Percentiles rank a stretch among this genome's conserved stretches.
Evolutionary conservation across 2,113 vertebrate genomes (phyloP).

Genomic region (Notothenia rossii): DNA sequence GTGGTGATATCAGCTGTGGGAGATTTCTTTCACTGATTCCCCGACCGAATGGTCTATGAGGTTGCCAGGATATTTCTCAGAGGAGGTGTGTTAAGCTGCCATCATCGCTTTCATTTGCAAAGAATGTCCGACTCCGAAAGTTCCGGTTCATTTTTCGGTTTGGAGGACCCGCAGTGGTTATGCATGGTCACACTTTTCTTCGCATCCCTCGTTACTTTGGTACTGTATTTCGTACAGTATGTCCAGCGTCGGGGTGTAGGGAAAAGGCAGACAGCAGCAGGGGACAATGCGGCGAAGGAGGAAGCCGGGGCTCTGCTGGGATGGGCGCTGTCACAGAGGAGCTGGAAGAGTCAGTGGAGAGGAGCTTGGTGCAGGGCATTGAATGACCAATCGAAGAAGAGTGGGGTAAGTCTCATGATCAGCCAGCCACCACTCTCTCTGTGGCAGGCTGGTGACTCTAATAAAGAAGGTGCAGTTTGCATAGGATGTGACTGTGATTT

Average conservation of each 20-base stretch:
- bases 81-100: constrained; percentile 54
- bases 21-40: constrained; percentile 32
- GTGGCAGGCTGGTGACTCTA: constrained; percentile 53
- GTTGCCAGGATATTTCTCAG: constrained; percentile 27
- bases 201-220: constrained; percentile 84
- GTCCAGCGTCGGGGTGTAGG: constrained; percentile 65
- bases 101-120: constrained; percentile 40
- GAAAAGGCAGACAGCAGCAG: constrained; percentile 3
- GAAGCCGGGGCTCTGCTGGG: constrained; percentile 86
- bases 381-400: constrained; percentile 81
- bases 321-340: constrained; percentile 90
- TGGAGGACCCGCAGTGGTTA: constrained; percentile 88
- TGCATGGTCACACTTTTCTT: constrained; percentile 86
- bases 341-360: constrained; percentile 91
- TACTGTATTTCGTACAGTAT: constrained; percentile 87
- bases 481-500: not conserved
- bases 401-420: constrained; percentile 84
- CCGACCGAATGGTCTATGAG: constrained; percentile 19
- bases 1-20: not conserved
- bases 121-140: constrained; percentile 85
- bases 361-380: constrained; percentile 89
- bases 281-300: constrained; percentile 55
- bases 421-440: not conserved
- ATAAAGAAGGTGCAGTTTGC: constrained; percentile 3
- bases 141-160: constrained; percentile 70